Evolutionary conservation across 2,888 invertebrate genomes (phyloP).

Genomic region (Eustalomyia histrio): DNA sequence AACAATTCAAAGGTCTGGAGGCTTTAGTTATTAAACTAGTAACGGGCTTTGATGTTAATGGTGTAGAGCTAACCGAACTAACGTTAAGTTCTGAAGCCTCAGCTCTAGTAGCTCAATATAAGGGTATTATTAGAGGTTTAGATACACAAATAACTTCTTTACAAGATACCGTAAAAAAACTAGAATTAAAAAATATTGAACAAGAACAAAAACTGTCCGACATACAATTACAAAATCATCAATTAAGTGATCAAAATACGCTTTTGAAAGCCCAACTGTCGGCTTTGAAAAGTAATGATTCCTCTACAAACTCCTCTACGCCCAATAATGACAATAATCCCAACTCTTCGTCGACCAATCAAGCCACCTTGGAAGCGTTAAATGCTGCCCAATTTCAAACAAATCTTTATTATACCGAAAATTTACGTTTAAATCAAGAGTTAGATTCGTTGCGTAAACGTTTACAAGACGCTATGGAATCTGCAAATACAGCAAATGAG

Average conservation of each 20-base stretch:
- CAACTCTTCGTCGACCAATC: constrained; percentile 7
- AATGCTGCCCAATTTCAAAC: constrained; percentile 73
- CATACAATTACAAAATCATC: constrained; percentile 85
- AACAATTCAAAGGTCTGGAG: constrained; percentile 91
- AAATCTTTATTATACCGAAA: constrained; percentile 77
- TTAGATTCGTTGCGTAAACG: constrained; percentile 72
- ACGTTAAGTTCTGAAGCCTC: constrained; percentile 78
- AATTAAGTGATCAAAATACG: constrained; percentile 92
- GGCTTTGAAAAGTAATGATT: constrained; percentile 72
- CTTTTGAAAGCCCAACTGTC: constrained; percentile 87
- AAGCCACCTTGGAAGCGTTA: constrained; percentile 67
- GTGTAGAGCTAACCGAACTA: constrained; percentile 80
- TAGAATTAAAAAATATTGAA: constrained; percentile 71
- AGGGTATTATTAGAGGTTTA: constrained; percentile 94
- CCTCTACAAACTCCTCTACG: constrained; percentile 66
- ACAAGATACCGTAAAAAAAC: constrained; percentile 71
- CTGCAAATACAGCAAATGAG: constrained; percentile 70
- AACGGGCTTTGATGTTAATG: constrained; percentile 80
- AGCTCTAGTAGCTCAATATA: constrained; percentile 85
- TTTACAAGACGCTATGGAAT: constrained; percentile 70
- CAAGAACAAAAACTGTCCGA: constrained; percentile 83
- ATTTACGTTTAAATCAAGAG: constrained; percentile 76
- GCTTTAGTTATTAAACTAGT: constrained; percentile 82
- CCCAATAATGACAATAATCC: constrained; percentile 48
- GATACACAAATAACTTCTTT: constrained; percentile 83